phyloP scores from a whole-genome alignment of 2,888 invertebrate species.

The Galerucella calmariensis region DNA sequence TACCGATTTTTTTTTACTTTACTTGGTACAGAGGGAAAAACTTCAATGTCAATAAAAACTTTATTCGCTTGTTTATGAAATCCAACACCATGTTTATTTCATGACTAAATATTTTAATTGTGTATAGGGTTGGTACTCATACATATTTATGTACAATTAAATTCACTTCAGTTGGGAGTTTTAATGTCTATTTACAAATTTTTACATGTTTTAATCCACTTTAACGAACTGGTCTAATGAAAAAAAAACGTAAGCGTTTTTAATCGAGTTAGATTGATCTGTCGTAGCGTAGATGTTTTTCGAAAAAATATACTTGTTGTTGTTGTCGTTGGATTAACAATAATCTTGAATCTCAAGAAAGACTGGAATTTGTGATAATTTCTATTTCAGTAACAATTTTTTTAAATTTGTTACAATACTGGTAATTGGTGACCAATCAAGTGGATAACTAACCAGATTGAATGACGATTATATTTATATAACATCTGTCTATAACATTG shows the following conservation, averaged over 20 bases:
- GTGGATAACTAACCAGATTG: too few relatives aligned
- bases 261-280: background rate
- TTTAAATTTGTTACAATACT: too few relatives aligned
- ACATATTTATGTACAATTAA: constrained; percentile 19
- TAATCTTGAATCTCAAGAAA: background rate
- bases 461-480: too few relatives aligned
- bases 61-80: constrained; percentile 22
- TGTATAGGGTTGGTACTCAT: constrained; percentile 17
- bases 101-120: constrained; percentile 24
- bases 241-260: constrained; percentile 1
- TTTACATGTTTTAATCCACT: constrained; percentile 15
- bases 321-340: background rate
- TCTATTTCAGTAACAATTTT: background rate
- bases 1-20: constrained; percentile 21
- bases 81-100: constrained; percentile 21
- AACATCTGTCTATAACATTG: too few relatives aligned
- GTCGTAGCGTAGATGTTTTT: background rate
- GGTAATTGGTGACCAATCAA: too few relatives aligned
- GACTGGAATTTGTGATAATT: background rate
- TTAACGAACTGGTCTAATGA: constrained; percentile 15
- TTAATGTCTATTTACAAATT: constrained; percentile 15
- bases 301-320: background rate
- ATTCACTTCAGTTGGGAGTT: constrained; percentile 16
- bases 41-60: constrained; percentile 18
- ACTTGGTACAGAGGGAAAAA: background rate